Percentiles rank a stretch among this genome's conserved stretches.
Conservation (phyloP, 2,888 invertebrate species). For the Neoitamus cyanurus region DNA sequence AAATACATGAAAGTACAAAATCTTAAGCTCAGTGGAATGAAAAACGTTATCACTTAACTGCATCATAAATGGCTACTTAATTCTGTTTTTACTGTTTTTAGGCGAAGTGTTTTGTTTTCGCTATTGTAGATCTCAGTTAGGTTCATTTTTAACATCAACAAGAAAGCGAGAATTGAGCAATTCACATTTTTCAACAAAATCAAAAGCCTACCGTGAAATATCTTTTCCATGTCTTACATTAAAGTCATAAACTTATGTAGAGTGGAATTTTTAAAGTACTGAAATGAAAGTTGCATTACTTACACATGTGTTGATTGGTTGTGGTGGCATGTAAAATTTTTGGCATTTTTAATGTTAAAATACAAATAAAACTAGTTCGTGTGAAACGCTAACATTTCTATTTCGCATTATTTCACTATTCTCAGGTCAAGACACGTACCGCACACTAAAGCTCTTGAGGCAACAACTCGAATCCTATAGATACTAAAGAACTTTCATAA, state of each 20-base stretch:
- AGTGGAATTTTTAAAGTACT: background rate
- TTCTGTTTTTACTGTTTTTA: too few relatives aligned
- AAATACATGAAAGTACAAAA: too few relatives aligned
- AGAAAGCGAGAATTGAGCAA: too few relatives aligned
- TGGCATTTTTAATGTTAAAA: background rate
- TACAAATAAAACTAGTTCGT: background rate
- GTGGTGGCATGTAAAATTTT: background rate
- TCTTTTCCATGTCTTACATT: too few relatives aligned
- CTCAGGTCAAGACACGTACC: conserved; percentile 60
- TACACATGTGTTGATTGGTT: background rate
- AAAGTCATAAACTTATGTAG: background rate
- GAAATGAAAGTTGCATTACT: background rate
- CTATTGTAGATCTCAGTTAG: too few relatives aligned
- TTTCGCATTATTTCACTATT: conserved; percentile 16
- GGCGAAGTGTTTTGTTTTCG: background rate
- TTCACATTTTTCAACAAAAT: too few relatives aligned
- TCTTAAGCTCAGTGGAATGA: too few relatives aligned
- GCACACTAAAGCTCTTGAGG: conserved; percentile 63
- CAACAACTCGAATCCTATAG: conserved; percentile 62
- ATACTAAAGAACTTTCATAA: conserved; percentile 50
- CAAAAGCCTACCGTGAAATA: too few relatives aligned
- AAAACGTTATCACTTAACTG: too few relatives aligned
- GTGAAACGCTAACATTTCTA: background rate
- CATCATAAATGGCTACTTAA: too few relatives aligned
- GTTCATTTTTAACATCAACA: too few relatives aligned